Evolutionary conservation across 2,797 vertebrate species (phyloP), one percentile per base, ranked within the genome.

Genomic region (Poecilia picta): DNA sequence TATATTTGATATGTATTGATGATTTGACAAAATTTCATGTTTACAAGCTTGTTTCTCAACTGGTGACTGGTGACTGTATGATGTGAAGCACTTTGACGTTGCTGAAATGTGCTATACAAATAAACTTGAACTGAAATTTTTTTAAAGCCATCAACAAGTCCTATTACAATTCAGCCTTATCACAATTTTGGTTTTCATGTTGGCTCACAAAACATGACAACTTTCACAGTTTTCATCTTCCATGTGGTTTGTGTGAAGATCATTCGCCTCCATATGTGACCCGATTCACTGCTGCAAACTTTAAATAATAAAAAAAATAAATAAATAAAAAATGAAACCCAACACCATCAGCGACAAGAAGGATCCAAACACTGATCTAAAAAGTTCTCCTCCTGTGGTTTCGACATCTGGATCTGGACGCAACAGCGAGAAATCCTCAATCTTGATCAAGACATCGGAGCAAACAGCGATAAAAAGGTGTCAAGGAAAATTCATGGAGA

Each of bases 391-490:
- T 74, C 46, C n/a, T 55, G 74, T 55, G 5, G 8, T 46, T 78
- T 76, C 15, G 8, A 47, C 62, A 80, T 79, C 73, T 72, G 57
- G 59, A 64, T 59, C 71, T 45, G n/a, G 39, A 43, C 55, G 80
- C 73, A n/a, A 43, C 45, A 23, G 1, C 8, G 1, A 8, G 4
- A 43, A 43, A 13, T 41, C 36, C 15, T 12, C 15, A 18, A 33
- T 2, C n/a, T 31, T 3, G 0, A 62, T 20, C 0, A 16, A 28
- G 39, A 1, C 73, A 70, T 0, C 10, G 46, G 43, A 4, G 74
- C 16, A 0, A 75, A 73, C 18, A 33, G 6, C 7, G 59, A 74
- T 18, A 45, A 66, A 25, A 12, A n/a, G 11, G 20, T 23, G 53
- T 81, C n/a, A 13, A 70, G 23, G 6, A 4, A 43, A 64, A 36